A percentile compares a stretch with the other conserved stretches of the same genome.
phyloP scores from a whole-genome alignment of 2,113 vertebrate genomes.

The Capreolus pygargus region DNA sequence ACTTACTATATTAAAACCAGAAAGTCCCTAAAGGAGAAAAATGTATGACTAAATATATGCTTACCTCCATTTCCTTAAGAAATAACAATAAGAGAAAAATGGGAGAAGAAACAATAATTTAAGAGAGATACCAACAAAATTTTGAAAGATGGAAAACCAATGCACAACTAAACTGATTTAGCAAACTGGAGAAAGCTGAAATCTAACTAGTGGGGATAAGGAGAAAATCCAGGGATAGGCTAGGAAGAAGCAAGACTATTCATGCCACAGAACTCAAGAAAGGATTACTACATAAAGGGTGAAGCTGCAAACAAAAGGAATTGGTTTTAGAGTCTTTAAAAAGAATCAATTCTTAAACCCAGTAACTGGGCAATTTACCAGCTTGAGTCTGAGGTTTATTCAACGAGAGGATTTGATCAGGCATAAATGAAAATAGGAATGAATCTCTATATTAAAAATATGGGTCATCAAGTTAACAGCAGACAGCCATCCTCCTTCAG shows the following conservation, averaged over 20 bases:
- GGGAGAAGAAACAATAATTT: neutral
- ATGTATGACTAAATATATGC: neutral
- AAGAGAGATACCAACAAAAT: neutral
- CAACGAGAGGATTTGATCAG: neutral
- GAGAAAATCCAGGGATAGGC: neutral
- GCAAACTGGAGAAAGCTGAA: neutral
- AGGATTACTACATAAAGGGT: neutral
- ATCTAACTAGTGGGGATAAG: neutral
- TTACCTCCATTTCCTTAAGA: neutral
- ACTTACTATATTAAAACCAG: neutral
- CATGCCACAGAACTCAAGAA: neutral
- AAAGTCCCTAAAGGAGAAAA: neutral
- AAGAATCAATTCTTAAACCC: neutral
- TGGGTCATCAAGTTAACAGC: neutral
- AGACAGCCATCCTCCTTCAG: neutral
- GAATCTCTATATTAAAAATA: neutral
- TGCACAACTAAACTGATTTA: neutral
- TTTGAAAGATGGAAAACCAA: neutral
- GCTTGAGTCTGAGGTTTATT: neutral
- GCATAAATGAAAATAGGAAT: neutral
- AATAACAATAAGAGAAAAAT: neutral
- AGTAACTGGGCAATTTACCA: neutral
- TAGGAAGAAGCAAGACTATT: neutral
- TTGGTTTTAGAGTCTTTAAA: neutral
- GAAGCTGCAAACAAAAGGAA: neutral